A percentile compares a stretch with the other conserved stretches of the same genome.
phyloP scores from a whole-genome alignment of 2,113 vertebrate species.

The Apaloderma vittatum region DNA sequence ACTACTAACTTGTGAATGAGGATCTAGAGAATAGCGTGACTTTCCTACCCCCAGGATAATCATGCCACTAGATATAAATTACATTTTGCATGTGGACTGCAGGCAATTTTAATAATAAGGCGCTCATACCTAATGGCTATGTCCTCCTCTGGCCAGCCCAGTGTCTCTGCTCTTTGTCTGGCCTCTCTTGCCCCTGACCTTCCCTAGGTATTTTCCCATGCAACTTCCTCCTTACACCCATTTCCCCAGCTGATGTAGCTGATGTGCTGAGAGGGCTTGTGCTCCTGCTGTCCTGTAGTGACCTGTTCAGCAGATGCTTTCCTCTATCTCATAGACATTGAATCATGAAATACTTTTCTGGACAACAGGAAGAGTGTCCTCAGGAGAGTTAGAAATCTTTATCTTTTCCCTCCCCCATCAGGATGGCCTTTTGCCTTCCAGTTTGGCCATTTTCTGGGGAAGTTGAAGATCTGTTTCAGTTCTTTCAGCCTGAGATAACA shows the following conservation, averaged over 20 bases:
- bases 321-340: not conserved
- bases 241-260: accelerated
- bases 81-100: accelerated
- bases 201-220: not conserved
- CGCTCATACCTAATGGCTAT: accelerated
- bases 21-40: not conserved
- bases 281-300: accelerated
- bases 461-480: not conserved
- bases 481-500: not conserved
- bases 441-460: not conserved
- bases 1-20: not conserved
- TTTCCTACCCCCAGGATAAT: not conserved
- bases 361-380: not conserved
- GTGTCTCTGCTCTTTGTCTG: not conserved
- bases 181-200: accelerated
- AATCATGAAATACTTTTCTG: not conserved
- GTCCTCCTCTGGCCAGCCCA: not conserved
- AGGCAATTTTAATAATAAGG: not conserved
- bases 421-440: not conserved
- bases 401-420: not conserved
- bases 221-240: accelerated
- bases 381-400: not conserved
- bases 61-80: not conserved
- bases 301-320: not conserved
- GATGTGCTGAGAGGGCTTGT: not conserved